Evolutionary conservation across 2,113 vertebrate genomes (phyloP).

Genomic region (Upupa epops): DNA sequence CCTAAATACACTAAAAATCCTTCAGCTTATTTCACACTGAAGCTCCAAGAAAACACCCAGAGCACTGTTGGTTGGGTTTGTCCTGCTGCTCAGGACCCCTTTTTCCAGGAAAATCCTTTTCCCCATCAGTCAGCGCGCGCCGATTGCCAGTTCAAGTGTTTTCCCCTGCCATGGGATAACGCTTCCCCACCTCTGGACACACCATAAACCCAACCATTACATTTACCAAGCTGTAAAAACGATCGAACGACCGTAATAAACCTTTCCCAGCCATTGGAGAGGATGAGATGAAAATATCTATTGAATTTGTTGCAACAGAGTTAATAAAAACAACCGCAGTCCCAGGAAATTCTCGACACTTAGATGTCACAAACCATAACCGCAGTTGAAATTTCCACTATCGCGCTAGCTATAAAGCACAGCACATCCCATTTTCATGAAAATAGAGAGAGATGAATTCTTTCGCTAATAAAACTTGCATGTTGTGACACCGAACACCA

Average conservation of each 20-base stretch:
- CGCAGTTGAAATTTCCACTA: neutral
- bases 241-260: neutral
- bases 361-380: neutral
- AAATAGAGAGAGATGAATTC: neutral
- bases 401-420: neutral
- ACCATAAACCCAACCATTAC: neutral
- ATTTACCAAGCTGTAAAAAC: neutral
- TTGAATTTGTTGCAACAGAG: neutral
- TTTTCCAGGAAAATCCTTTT: neutral
- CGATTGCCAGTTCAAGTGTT: neutral
- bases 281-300: neutral
- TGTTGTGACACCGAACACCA: neutral
- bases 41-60: neutral
- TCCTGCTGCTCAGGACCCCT: neutral
- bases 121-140: neutral
- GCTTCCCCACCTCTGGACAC: neutral
- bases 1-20: accelerated
- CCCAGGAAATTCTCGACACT: neutral
- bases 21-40: neutral
- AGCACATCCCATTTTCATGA: neutral
- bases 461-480: neutral
- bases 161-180: neutral
- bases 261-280: neutral
- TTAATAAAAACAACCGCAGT: neutral
- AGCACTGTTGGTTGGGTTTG: too few species aligned